Evolutionary conservation across 1,140 invertebrate genomes (phyloP), one percentile per base, ranked within the genome.

Genomic region (Drosophila carrolli): DNA sequence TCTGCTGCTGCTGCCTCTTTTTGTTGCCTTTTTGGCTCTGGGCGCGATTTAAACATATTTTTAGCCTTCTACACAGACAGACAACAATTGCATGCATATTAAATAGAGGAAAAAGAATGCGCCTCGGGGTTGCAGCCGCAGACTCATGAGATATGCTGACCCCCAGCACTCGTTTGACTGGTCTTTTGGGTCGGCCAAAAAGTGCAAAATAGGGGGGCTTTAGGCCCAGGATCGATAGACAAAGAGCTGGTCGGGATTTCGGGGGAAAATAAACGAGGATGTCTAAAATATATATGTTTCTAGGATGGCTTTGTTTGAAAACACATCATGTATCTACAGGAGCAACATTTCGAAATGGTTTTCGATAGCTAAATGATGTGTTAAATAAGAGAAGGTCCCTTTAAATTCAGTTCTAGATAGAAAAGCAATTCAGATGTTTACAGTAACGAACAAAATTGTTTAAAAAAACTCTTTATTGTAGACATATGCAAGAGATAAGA

Each of bases 1-100:
- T 43, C 47, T n/a, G 47, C 47, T 47, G 19, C 44, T 23, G 9
- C 19, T 27, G 23, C 3, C 9, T 47, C 11, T 48, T 50, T 32
- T 50, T 50, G 47, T 58, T 57, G 61, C 50, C 71, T 47, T 60
- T 59, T 75, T 79, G 58, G 62, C 82, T 88, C 67, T 86, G 75
- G 82, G 82, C 83, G 82, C 82, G 83, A 89, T 83, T 88, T 89
- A 83, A 88, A 88, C 84, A 88, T 88, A 89, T 88, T 88, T 88
- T 89, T 88, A 88, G 83, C 79, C 84, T 78, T 66, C 73, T 54
- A 41, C 50, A 86, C 75, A 66, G 47, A 63, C 50, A 75, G 70
- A 76, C 73, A 82, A 88, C 83, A 88, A 88, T 88, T 88, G 83
- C 83, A 88, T 88, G 83, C 84, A 88, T 88, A 88, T 88, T 89